Evolutionary conservation across 2,888 invertebrate genomes (phyloP).

Genomic region (Palloptera scutellata): DNA sequence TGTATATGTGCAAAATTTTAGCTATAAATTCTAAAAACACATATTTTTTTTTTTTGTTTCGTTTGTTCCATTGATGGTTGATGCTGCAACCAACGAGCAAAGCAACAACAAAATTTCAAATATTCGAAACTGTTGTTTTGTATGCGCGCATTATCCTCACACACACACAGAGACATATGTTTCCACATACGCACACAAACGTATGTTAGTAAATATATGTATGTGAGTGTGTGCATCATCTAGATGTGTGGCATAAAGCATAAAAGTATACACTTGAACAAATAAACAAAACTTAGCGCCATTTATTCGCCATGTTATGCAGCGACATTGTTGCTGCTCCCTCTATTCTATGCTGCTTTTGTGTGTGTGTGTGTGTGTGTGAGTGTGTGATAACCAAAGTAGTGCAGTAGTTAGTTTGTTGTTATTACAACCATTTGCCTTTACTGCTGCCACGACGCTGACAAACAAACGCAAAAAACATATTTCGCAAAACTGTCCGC

Average conservation of each 20-base stretch:
- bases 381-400: background rate
- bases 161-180: too few relatives aligned
- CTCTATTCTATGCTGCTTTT: background rate
- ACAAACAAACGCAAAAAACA: too few relatives aligned
- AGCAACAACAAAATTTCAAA: background rate
- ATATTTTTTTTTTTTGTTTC: too few relatives aligned
- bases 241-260: background rate
- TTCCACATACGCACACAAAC: background rate
- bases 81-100: background rate
- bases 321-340: background rate
- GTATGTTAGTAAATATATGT: constrained; percentile 10
- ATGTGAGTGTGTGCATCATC: constrained; percentile 36
- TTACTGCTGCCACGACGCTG: too few relatives aligned
- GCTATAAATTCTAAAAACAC: constrained; percentile 46
- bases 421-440: too few relatives aligned
- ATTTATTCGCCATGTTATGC: constrained; percentile 11
- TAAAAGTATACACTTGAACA: constrained; percentile 12
- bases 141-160: too few relatives aligned
- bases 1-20: constrained; percentile 48
- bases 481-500: too few relatives aligned
- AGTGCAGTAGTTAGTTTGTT: too few relatives aligned
- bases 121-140: too few relatives aligned
- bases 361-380: background rate
- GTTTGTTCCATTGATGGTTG: too few relatives aligned
- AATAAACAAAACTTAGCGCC: constrained; percentile 26